These are phyloP conservation scores for Drosophila paranaensis DNA, from an alignment of 2,888 invertebrate species.

Conservation along the genomic window DNA sequence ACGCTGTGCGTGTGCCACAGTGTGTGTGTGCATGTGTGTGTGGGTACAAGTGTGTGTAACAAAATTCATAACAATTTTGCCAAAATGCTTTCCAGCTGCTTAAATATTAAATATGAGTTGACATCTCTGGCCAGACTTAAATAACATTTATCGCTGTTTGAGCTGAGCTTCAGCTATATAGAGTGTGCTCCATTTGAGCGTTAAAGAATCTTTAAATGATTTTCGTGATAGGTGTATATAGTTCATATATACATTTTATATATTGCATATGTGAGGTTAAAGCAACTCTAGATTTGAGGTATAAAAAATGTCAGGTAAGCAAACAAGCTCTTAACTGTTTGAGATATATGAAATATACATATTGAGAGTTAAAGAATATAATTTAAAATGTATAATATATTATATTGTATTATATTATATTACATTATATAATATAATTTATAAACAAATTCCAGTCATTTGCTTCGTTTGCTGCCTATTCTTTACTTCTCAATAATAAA, in stretches of 20 bases:
- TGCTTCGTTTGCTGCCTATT: no score
- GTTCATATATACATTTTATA: background rate
- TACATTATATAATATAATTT: no score
- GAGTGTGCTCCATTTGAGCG: background rate
- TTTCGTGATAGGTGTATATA: background rate
- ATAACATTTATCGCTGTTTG: slow-evolving; percentile 34
- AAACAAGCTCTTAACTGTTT: no score
- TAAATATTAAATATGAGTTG: slow-evolving; percentile 71
- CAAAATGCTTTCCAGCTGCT: slow-evolving; percentile 70
- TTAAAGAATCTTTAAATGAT: background rate
- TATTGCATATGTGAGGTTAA: background rate
- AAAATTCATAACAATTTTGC: slow-evolving; percentile 79
- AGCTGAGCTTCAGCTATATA: background rate
- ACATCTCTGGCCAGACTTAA: slow-evolving; percentile 59
- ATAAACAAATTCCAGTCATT: no score
- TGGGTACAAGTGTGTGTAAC: slow-evolving; percentile 42
- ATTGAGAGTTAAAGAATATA: no score
- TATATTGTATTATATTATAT: no score
- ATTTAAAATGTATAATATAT: no score
- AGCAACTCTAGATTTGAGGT: background rate
- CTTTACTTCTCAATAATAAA: no score
- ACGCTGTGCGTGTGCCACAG: slow-evolving; percentile 13
- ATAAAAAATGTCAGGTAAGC: background rate
- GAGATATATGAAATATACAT: no score
- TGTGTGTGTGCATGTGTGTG: slow-evolving; percentile 40